Base-by-base conservation (phyloP, 2,113 vertebrate species). In the Empidonax alnorum region DNA sequence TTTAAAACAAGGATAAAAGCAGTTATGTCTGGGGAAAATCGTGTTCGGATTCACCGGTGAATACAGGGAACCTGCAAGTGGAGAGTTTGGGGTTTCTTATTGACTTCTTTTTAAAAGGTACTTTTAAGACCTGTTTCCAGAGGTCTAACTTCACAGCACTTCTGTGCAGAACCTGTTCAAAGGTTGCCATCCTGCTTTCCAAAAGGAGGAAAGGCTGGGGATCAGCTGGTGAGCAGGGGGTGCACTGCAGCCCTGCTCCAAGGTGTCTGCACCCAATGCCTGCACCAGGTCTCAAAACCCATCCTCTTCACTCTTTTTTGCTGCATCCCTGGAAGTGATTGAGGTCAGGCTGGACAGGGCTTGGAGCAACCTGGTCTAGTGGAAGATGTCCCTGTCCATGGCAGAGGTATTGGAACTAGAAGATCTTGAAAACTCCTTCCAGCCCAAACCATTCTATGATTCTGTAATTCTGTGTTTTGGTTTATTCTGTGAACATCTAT, bases 251-350 rank as follows among this genome's bases (percentile, higher is more conserved):
- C 27, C 7, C 25, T 68, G 14, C 33, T 61, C 12, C 13, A 1
- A 6, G 7, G 18, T 10, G 2, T 13, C n/a, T 84, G 3, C 10
- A 12, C n/a, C 20, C 2, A 3, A 2, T 0, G 0, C 14, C 39
- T 49, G 17, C 5, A 2, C 2, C 0, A 0, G 7, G 2, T 62
- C 61, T 66, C 50, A 62, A 58, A 74, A 12, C 9, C 13, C 65
- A 73, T 20, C 35, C 58, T 28, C 25, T 35, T 61, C 14, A 4
- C 22, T 67, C 9, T 24, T 61, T 39, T 47, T 19, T 47, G 12
- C 14, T 24, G 14, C 17, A 19, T 41, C 9, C 25, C 41, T 76
- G 71, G 31, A 62, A 27, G 31, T 42, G 17, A 56, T 76, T 47
- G 49, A 55, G 47, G n/a, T 55, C 63, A 76, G 25, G 11, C 25